Evolutionary conservation across 2,888 invertebrate genomes (phyloP).

Genomic region (Cylloceria caligata): DNA sequence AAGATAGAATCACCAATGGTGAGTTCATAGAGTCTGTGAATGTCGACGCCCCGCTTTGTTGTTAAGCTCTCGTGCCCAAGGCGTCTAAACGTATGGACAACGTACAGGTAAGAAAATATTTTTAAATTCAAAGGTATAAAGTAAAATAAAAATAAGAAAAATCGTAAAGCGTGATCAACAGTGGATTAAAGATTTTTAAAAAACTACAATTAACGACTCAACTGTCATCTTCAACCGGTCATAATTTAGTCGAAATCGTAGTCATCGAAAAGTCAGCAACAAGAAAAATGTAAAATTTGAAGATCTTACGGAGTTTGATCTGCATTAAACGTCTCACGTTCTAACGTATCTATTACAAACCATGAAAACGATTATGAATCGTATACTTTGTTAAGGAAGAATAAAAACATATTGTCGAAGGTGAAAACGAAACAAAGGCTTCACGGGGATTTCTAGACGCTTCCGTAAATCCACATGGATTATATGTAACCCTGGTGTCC

Average conservation of each 20-base stretch:
- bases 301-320: too few species aligned
- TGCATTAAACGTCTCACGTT: too few species aligned
- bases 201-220: too few species aligned
- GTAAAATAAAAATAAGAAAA: background rate
- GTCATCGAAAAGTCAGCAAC: too few species aligned
- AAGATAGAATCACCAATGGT: slow-evolving; percentile 67
- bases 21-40: slow-evolving; percentile 50
- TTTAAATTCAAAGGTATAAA: background rate
- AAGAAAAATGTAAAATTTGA: too few species aligned
- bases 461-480: background rate
- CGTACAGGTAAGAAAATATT: background rate
- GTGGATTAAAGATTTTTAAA: too few species aligned
- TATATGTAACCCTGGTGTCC: background rate
- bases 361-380: too few species aligned
- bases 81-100: background rate
- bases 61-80: slow-evolving; percentile 37
- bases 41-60: slow-evolving; percentile 45
- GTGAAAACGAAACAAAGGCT: background rate
- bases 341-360: too few species aligned
- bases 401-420: background rate
- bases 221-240: too few species aligned
- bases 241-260: too few species aligned
- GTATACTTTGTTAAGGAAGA: too few species aligned
- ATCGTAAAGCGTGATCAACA: too few species aligned
- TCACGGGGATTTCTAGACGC: background rate